Percentiles rank a stretch among this genome's conserved stretches.
Evolutionary conservation across 2,888 invertebrate species (phyloP).

Genomic region (Spilarctia lutea): DNA sequence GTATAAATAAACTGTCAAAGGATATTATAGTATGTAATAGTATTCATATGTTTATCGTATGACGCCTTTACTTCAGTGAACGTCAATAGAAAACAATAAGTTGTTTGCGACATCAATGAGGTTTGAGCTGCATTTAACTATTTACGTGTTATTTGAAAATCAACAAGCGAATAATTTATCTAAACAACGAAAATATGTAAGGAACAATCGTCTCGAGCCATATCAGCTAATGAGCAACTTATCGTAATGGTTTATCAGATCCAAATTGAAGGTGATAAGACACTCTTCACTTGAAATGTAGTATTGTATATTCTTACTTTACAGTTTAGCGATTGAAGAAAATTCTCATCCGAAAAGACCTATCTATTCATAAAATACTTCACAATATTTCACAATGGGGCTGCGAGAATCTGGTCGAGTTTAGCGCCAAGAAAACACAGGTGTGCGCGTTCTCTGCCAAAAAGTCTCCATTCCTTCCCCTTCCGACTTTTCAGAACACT

Average conservation of each 20-base stretch:
- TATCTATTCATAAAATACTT: background rate
- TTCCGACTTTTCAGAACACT: too few species aligned
- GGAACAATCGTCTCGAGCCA: background rate
- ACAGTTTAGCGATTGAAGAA: background rate
- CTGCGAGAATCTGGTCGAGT: too few species aligned
- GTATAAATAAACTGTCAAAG: background rate
- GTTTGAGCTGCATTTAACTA: background rate
- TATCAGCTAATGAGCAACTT: background rate
- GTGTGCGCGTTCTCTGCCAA: too few species aligned
- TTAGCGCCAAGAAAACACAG: too few species aligned
- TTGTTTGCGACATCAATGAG: background rate
- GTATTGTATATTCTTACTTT: background rate
- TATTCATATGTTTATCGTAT: background rate
- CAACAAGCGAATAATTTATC: background rate
- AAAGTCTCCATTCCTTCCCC: too few species aligned
- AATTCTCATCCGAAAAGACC: background rate
- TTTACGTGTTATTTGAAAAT: background rate
- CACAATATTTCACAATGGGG: too few species aligned
- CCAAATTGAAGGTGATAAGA: background rate
- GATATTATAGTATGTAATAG: background rate
- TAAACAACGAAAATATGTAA: background rate
- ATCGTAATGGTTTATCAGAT: background rate
- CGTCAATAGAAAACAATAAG: background rate
- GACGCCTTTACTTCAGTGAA: background rate
- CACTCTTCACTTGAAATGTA: background rate